These are phyloP conservation scores for Artibeus lituratus DNA, from an alignment of 2,797 vertebrate species.

Conservation along the genomic window DNA sequence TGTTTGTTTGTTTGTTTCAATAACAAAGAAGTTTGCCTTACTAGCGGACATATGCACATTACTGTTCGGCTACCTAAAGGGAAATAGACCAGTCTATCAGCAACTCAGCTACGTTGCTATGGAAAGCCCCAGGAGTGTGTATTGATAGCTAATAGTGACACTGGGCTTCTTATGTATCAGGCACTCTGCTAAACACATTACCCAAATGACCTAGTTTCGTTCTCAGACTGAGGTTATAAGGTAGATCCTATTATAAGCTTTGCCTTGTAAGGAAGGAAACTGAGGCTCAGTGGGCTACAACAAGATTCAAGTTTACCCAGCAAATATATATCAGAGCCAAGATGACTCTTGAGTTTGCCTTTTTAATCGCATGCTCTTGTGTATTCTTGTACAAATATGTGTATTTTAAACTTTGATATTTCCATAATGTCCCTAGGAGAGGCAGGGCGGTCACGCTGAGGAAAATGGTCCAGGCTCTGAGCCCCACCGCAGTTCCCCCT, in stretches of 20 bases:
- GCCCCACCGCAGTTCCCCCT: not conserved
- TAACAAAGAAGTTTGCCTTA: not conserved
- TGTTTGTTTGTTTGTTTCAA: not conserved
- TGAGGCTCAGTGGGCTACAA: not conserved
- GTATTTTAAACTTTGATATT: slow-evolving; percentile 8
- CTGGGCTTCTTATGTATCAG: not conserved
- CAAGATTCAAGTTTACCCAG: not conserved
- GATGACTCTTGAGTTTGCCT: not conserved
- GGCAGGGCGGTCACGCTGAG: not conserved
- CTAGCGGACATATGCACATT: not conserved
- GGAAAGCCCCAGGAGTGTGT: not conserved
- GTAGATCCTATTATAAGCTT: not conserved
- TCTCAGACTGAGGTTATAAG: not conserved
- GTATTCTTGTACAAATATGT: not conserved
- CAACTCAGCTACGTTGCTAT: not conserved
- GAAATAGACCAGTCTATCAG: not conserved
- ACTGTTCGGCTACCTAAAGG: not conserved
- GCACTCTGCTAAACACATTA: not conserved
- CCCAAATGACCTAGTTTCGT: not conserved
- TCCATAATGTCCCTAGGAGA: not conserved
- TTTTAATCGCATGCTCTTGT: not conserved
- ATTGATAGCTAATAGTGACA: not conserved
- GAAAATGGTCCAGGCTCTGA: not conserved
- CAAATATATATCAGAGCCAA: not conserved
- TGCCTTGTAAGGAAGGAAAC: not conserved